These are phyloP conservation scores for Geophilus truncorum DNA, from an alignment of 2,888 invertebrate genomes.

Conservation along the genomic window DNA sequence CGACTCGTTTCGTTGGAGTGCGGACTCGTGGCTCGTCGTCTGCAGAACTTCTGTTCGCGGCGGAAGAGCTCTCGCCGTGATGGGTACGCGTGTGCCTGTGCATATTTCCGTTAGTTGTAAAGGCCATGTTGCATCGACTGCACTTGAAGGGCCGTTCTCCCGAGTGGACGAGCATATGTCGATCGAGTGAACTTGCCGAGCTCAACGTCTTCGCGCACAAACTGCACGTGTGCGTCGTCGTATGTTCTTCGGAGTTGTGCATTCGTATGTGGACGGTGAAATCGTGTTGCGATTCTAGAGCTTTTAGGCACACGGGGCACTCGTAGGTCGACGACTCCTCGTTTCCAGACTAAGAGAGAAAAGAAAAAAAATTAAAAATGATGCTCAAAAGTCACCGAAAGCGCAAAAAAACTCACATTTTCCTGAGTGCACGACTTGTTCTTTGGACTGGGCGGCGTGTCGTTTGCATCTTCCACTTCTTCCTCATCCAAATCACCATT, in stretches of 20 bases:
- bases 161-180: slow-evolving; percentile 73
- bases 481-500: background rate
- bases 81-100: slow-evolving; percentile 69
- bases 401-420: background rate
- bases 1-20: slow-evolving; percentile 30
- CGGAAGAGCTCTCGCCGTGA: slow-evolving; percentile 51
- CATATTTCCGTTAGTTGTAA: slow-evolving; percentile 82
- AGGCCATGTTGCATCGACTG: slow-evolving; percentile 69
- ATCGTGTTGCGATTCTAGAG: slow-evolving; percentile 60
- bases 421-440: background rate
- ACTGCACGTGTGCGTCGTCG: slow-evolving; percentile 55
- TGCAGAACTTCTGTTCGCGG: background rate
- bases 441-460: background rate
- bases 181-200: slow-evolving; percentile 70
- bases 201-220: slow-evolving; percentile 66
- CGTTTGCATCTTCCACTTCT: background rate
- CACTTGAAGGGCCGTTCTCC: slow-evolving; percentile 76
- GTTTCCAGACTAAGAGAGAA: background rate
- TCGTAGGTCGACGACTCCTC: slow-evolving; percentile 41
- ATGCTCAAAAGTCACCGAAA: background rate
- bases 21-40: slow-evolving; percentile 32
- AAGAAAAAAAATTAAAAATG: background rate
- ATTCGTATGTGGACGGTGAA: slow-evolving; percentile 65
- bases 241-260: slow-evolving; percentile 51
- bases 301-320: slow-evolving; percentile 62